Evolutionary conservation across 1,140 invertebrate species (phyloP).

Genomic region (Cotesia chilonis): DNA sequence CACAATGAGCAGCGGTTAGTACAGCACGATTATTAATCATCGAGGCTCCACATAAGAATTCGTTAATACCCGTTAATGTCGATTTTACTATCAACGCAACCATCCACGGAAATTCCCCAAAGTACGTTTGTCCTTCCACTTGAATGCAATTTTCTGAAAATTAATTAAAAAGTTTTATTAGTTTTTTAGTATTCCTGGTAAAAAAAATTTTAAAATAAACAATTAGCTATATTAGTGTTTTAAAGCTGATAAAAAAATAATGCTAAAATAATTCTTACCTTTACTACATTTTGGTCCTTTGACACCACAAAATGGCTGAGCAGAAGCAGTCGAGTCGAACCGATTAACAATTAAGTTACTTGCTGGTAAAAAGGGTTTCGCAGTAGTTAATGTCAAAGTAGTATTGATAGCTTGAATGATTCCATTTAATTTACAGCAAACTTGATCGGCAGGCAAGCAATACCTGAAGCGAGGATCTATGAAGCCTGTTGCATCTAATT

Average conservation of each 20-base stretch:
- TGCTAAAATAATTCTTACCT: not conserved
- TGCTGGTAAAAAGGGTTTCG: not conserved
- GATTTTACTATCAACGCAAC: constrained; percentile 55
- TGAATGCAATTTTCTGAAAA: constrained; percentile 35
- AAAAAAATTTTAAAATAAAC: too few relatives aligned
- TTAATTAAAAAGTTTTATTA: not conserved
- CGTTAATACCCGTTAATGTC: constrained; percentile 43
- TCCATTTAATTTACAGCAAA: constrained; percentile 50
- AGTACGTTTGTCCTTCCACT: constrained; percentile 56
- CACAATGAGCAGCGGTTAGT: constrained; percentile 63
- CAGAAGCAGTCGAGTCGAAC: not conserved
- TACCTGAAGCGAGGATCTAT: constrained; percentile 56
- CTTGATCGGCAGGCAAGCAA: constrained; percentile 48
- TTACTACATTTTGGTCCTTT: constrained; percentile 18
- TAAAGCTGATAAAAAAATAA: too few relatives aligned
- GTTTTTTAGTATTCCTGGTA: too few relatives aligned
- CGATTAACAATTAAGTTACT: constrained; percentile 21
- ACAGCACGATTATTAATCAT: constrained; percentile 64
- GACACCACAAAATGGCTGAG: constrained; percentile 33
- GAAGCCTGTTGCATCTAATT: constrained; percentile 43
- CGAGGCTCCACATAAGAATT: constrained; percentile 63
- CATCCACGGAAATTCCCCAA: constrained; percentile 72
- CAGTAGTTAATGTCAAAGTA: not conserved
- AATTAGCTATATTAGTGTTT: too few relatives aligned
- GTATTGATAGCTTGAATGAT: constrained; percentile 17